A percentile compares a stretch with the other conserved stretches of the same genome.
These are phyloP conservation scores for Escarpia spicata DNA, from an alignment of 2,888 invertebrate species.

Conservation along the genomic window DNA sequence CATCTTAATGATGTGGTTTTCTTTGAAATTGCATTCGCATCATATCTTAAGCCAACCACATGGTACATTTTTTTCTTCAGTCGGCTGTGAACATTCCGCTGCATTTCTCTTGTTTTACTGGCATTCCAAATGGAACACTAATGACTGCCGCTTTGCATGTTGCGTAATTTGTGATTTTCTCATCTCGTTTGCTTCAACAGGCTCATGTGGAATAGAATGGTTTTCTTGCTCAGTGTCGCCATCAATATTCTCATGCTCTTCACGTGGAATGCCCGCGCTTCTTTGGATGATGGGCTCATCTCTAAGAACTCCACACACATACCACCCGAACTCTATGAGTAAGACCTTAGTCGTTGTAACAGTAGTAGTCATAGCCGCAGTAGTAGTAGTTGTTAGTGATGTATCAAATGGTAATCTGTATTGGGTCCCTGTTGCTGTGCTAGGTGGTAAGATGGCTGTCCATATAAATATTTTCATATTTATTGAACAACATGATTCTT, in stretches of 20 bases:
- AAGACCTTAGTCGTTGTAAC: constrained; percentile 22
- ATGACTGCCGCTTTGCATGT: neutral
- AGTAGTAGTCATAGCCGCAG: neutral
- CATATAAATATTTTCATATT: neutral
- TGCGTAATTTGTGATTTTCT: constrained; percentile 19
- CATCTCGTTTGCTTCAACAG: constrained; percentile 29
- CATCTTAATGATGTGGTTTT: no score
- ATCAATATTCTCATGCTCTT: constrained; percentile 47
- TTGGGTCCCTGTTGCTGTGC: neutral
- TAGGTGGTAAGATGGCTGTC: neutral
- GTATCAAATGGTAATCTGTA: neutral
- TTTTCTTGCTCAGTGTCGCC: constrained; percentile 43
- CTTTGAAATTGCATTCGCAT: neutral
- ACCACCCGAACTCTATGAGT: constrained; percentile 38
- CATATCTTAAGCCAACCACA: neutral
- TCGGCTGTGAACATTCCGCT: neutral
- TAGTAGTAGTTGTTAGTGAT: neutral
- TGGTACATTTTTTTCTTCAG: neutral
- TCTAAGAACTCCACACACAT: constrained; percentile 27
- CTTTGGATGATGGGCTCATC: constrained; percentile 18
- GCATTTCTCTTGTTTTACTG: neutral
- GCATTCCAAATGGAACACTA: neutral
- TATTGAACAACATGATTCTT: neutral
- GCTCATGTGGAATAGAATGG: constrained; percentile 43
- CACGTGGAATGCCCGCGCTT: constrained; percentile 46